These are phyloP conservation scores for Halisarca cf. caerulea DNA, from an alignment of 37 sponge, comb jelly and placozoan species.

Conservation along the genomic window DNA sequence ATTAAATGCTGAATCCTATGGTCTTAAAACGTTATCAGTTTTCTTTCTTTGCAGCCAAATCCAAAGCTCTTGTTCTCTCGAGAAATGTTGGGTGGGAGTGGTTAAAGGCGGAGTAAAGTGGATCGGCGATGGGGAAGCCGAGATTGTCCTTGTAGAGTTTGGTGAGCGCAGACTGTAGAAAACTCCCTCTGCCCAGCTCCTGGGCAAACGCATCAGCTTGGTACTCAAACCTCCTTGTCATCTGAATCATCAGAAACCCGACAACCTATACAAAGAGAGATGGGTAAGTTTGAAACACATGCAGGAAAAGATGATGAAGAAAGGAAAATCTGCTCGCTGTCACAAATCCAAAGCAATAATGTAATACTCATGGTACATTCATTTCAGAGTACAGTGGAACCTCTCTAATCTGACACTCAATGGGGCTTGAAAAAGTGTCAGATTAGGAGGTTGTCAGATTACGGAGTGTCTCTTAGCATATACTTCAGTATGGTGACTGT, in stretches of 20 bases:
- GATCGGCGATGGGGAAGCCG: conserved; percentile 87
- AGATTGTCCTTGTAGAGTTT: conserved; percentile 86
- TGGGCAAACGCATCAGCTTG: conserved; percentile 95
- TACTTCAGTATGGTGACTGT: too few relatives aligned
- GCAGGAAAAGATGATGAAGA: not conserved
- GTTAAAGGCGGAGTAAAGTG: conserved; percentile 88
- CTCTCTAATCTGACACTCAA: too few relatives aligned
- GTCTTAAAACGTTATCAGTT: conserved; percentile 37
- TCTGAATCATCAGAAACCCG: conserved; percentile 63
- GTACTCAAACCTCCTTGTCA: conserved; percentile 88
- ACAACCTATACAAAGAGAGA: conserved; percentile 39
- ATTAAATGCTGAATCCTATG: too few relatives aligned
- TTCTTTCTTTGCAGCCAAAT: conserved; percentile 18
- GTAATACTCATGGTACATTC: too few relatives aligned
- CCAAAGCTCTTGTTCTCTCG: conserved; percentile 64
- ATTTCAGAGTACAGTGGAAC: too few relatives aligned
- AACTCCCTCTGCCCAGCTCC: conserved; percentile 30
- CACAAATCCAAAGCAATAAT: not conserved
- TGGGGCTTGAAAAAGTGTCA: too few relatives aligned
- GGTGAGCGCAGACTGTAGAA: conserved; percentile 71
- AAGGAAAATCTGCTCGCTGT: not conserved
- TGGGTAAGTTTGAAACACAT: not conserved
- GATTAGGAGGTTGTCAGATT: too few relatives aligned
- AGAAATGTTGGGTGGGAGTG: conserved; percentile 92
- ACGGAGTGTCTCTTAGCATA: too few relatives aligned